Evolutionary conservation across 2,888 invertebrate genomes (phyloP).

Genomic region (Tortrix viridana): DNA sequence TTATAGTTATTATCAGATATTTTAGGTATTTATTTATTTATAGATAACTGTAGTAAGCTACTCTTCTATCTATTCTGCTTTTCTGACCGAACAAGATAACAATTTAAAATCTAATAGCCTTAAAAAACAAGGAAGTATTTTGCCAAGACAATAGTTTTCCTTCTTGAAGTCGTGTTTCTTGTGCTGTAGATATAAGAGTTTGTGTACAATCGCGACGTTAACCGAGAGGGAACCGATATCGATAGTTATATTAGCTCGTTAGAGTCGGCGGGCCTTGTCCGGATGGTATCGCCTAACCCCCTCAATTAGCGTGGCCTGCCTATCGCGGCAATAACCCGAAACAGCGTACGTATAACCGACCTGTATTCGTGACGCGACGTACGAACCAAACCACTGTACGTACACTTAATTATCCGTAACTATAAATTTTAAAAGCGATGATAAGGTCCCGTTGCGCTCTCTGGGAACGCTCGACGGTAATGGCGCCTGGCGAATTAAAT

Average conservation of each 20-base stretch:
- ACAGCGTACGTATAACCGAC: constrained; percentile 54
- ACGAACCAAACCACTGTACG: constrained; percentile 63
- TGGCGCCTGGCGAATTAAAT: constrained; percentile 68
- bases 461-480: constrained; percentile 61
- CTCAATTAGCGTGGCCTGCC: constrained; percentile 70
- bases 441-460: constrained; percentile 75
- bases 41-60: too few relatives aligned
- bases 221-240: constrained; percentile 47
- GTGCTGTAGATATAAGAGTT: constrained; percentile 31
- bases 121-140: constrained; percentile 31
- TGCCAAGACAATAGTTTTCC: constrained; percentile 31
- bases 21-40: too few relatives aligned
- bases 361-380: constrained; percentile 69
- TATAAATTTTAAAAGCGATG: constrained; percentile 77
- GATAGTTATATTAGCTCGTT: constrained; percentile 64
- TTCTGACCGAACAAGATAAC: constrained; percentile 20
- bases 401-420: constrained; percentile 78
- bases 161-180: constrained; percentile 34
- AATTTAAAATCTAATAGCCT: constrained; percentile 26
- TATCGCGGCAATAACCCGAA: constrained; percentile 66
- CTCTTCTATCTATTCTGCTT: background rate
- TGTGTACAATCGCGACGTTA: constrained; percentile 34
- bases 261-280: constrained; percentile 60
- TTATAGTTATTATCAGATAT: too few relatives aligned
- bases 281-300: constrained; percentile 68